Evolutionary conservation across 2,888 invertebrate genomes (phyloP).

Genomic region (Ophion ellenae): DNA sequence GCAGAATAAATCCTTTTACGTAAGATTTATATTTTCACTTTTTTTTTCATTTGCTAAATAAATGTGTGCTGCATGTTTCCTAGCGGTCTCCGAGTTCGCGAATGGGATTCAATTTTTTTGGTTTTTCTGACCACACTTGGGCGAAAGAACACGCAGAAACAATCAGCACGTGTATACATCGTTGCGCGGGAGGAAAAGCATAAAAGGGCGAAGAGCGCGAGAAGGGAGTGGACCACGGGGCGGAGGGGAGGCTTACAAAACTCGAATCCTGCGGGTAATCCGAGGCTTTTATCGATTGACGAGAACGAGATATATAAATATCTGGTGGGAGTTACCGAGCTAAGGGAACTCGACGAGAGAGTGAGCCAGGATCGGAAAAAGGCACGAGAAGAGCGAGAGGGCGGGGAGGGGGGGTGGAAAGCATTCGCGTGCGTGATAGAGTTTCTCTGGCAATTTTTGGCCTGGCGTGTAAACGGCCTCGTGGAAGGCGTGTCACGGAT

Average conservation of each 20-base stretch:
- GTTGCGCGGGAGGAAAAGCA: slow-evolving; percentile 2
- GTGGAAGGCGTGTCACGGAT: slow-evolving; percentile 49
- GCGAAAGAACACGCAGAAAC: neutral
- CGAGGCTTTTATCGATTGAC: slow-evolving; percentile 51
- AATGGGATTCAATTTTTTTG: too few species aligned
- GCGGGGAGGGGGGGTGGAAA: neutral
- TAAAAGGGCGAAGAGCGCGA: neutral
- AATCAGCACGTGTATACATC: neutral
- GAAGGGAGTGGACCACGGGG: slow-evolving; percentile 41
- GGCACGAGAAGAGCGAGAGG: neutral
- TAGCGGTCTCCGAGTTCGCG: too few species aligned
- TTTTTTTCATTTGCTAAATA: too few species aligned
- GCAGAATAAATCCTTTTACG: too few species aligned
- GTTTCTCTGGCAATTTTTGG: slow-evolving; percentile 53
- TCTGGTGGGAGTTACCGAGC: slow-evolving; percentile 23
- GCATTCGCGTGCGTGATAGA: slow-evolving; percentile 40
- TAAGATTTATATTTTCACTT: too few species aligned
- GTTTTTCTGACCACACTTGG: neutral
- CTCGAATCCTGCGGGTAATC: slow-evolving; percentile 53
- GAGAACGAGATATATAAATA: slow-evolving; percentile 33
- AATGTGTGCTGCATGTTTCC: too few species aligned
- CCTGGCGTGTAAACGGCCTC: slow-evolving; percentile 47
- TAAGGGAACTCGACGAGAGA: neutral
- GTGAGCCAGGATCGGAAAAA: slow-evolving; percentile 22
- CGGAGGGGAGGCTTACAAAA: slow-evolving; percentile 18